Conservation (phyloP, 2,113 vertebrate species). For the Apteryx mantelli region DNA sequence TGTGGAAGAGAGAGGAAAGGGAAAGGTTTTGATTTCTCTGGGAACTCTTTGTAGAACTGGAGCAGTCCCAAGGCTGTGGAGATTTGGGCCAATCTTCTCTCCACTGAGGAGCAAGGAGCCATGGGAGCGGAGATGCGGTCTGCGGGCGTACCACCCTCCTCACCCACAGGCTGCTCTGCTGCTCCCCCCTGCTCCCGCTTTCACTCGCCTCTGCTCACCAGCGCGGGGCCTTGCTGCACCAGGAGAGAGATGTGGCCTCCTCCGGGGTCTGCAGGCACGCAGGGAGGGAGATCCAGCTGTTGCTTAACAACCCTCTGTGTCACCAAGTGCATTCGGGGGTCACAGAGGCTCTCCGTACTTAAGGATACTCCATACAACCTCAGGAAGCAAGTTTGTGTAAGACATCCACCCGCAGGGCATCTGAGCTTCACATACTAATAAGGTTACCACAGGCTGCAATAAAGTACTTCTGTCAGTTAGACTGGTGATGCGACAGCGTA, state of each 20-base stretch:
- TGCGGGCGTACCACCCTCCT: background rate
- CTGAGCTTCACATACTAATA: background rate
- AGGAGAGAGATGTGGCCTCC: too few relatives aligned
- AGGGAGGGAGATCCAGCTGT: too few relatives aligned
- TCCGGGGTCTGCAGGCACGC: too few relatives aligned
- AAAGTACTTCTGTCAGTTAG: background rate
- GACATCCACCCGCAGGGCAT: background rate
- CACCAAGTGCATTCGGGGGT: fast-evolving
- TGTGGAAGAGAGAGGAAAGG: background rate
- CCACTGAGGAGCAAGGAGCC: background rate
- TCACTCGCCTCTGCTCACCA: too few relatives aligned
- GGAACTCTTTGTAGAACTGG: background rate
- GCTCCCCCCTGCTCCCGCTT: background rate
- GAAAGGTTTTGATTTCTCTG: background rate
- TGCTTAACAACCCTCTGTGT: background rate
- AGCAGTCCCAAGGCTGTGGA: background rate
- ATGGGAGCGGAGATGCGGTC: background rate
- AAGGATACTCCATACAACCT: background rate
- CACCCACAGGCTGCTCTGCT: background rate
- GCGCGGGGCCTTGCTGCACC: too few relatives aligned
- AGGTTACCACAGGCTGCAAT: background rate
- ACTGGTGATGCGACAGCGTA: background rate
- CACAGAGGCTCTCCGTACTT: background rate
- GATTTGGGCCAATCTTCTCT: background rate
- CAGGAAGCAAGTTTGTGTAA: background rate